Base-by-base conservation (phyloP, 1,140 invertebrate species). In the Caenorhabditis briggsae region DNA sequence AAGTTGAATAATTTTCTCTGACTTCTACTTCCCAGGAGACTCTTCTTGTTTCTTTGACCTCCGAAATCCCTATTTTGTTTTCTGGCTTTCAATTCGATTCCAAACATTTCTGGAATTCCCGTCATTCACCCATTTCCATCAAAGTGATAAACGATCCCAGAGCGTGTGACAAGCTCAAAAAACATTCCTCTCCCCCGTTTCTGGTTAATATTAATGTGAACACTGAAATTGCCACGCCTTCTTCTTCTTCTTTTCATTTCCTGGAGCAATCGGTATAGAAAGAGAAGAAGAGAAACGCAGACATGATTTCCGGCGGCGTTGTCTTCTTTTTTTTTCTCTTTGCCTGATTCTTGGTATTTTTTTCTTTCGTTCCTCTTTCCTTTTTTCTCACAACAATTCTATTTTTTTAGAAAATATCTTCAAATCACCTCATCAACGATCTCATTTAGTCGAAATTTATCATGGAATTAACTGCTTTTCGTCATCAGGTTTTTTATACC, bases 401-500 rank as follows among this genome's bases (percentile, higher is more conserved):
- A 18, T 25, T 18, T 59, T 65, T 84, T 33, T 58, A 83, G 82
- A 50, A 33, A 33, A 33, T 2, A 43, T 55, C 33, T 43, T 43
- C 9, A 82, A 55, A 53, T 25, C 18, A 56, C 78, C 50, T 56
- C 33, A 70, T 48, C 18, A 48, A 14, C 70, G 70, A 65, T 84
- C 58, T 84, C 58, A n/a, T 61, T 16, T 50, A 53, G 58, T 50
- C 58, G 59, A 16, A 43, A 65, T 53, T 61, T 74, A 64, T 53
- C 14, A 85, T 85, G 84, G 84, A 85, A 78, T 48, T 85, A 74
- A 64, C 61, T 53, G 84, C 61, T 48, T 85, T 85, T 74, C 61
- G 65, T 25, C 61, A 85, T 56, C 84, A 85, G 65, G 84, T 85
- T 82, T 50, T 50, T 9, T 41, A 25, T n/a, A 14, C 11, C 18